Conservation (phyloP, 2,797 vertebrate species). For the Echeneis naucrates region DNA sequence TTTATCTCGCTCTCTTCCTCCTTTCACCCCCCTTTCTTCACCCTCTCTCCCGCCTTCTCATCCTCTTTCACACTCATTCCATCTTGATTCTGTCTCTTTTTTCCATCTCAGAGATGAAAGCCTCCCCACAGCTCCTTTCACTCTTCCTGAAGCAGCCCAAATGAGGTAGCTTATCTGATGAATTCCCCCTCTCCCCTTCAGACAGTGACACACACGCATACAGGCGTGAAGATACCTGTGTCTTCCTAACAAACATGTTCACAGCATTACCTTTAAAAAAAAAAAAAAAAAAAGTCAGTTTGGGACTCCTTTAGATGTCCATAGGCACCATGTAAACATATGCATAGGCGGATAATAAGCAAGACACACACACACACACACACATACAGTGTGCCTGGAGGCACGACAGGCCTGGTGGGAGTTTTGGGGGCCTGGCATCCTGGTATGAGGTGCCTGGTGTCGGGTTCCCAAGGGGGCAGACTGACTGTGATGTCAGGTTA, state of each 20-base stretch:
- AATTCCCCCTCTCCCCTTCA: conserved; percentile 50
- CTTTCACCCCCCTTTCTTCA: conserved; percentile 49
- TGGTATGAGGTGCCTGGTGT: conserved; percentile 65
- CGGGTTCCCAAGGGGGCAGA: conserved; percentile 59
- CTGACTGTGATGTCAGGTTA: conserved; percentile 73
- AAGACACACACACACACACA: conserved; percentile 59
- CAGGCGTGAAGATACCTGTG: conserved; percentile 18
- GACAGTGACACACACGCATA: conserved; percentile 25
- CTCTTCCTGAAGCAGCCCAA: conserved; percentile 81
- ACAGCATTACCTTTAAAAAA: conserved; percentile 1
- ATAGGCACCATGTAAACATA: conserved; percentile 60
- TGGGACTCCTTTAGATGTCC: conserved; percentile 25
- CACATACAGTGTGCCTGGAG: conserved; percentile 68
- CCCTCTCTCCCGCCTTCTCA: conserved; percentile 65
- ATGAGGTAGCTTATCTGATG: conserved; percentile 84
- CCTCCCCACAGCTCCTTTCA: conserved; percentile 84
- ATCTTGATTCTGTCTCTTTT: conserved; percentile 75
- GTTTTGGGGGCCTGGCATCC: conserved; percentile 69
- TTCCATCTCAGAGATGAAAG: conserved; percentile 84
- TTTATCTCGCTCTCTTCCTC: conserved; percentile 69
- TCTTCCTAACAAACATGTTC: conserved; percentile 2
- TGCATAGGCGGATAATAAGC: conserved; percentile 56
- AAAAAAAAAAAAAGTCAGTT: conserved; percentile 7
- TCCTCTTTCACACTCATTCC: conserved; percentile 75
- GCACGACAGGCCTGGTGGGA: conserved; percentile 67